Evolutionary conservation across 2,888 invertebrate species (phyloP).

Genomic region (Ochropacha duplaris): DNA sequence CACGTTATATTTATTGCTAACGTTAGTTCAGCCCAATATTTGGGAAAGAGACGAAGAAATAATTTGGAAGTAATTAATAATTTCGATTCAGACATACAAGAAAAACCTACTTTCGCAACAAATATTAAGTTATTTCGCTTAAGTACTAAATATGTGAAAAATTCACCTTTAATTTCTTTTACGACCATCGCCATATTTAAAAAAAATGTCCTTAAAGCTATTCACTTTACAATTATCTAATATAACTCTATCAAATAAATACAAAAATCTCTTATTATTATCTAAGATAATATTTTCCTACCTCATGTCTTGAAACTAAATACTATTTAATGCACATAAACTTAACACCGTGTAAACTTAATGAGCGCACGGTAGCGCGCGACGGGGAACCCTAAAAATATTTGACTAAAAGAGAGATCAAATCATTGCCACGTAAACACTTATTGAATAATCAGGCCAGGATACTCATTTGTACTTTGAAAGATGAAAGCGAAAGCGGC

Average conservation of each 20-base stretch:
- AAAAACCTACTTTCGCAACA: constrained; percentile 46
- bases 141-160: constrained; percentile 73
- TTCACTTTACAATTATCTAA: constrained; percentile 81
- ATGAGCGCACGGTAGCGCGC: constrained; percentile 42
- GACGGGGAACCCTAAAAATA: constrained; percentile 80
- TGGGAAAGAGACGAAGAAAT: not conserved
- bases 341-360: constrained; percentile 54
- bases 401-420: constrained; percentile 89
- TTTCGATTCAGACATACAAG: constrained; percentile 26
- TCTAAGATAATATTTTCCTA: constrained; percentile 81
- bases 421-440: constrained; percentile 86
- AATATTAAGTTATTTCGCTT: constrained; percentile 69
- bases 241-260: constrained; percentile 83
- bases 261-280: constrained; percentile 81
- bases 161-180: constrained; percentile 57
- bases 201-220: constrained; percentile 71
- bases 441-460: constrained; percentile 59
- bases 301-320: constrained; percentile 80
- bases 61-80: constrained; percentile 15
- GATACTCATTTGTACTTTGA: constrained; percentile 73
- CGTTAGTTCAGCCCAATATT: constrained; percentile 8
- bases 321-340: constrained; percentile 75
- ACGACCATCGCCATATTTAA: constrained; percentile 79
- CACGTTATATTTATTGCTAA: constrained; percentile 29
- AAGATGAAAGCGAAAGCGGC: constrained; percentile 51